Evolutionary conservation across 1,140 invertebrate genomes (phyloP).

Genomic region (Oncopodura yosiiana): DNA sequence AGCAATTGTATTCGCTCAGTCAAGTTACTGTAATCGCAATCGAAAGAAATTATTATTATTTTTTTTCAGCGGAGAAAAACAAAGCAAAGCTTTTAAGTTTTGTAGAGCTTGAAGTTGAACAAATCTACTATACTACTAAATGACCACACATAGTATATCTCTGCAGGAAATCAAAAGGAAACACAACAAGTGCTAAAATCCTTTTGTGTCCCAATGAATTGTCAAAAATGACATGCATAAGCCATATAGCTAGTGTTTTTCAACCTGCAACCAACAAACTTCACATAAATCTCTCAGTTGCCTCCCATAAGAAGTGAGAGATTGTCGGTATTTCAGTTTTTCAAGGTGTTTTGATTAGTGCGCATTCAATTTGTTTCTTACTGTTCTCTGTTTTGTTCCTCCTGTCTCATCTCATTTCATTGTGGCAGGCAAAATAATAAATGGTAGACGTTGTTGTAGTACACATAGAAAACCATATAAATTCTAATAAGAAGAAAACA

Average conservation of each 20-base stretch:
- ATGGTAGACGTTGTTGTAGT: not conserved
- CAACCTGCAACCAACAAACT: not conserved
- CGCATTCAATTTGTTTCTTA: constrained; percentile 13
- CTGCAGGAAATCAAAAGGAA: constrained; percentile 22
- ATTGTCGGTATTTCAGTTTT: not conserved
- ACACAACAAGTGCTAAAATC: constrained; percentile 21
- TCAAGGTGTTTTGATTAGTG: constrained; percentile 17
- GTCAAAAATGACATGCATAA: not conserved
- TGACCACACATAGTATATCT: not conserved
- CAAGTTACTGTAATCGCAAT: too few species aligned
- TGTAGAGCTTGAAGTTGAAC: too few species aligned
- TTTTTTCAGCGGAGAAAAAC: too few species aligned
- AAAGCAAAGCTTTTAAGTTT: too few species aligned
- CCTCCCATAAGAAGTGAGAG: not conserved
- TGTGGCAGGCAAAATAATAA: not conserved
- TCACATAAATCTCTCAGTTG: not conserved
- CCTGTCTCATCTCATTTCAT: not conserved
- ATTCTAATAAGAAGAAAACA: constrained; percentile 3
- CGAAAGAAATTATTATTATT: constrained; percentile 21
- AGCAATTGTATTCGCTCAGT: constrained; percentile 16
- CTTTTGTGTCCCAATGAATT: constrained; percentile 21
- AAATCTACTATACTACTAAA: too few species aligned
- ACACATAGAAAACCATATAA: not conserved
- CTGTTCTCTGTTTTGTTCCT: constrained; percentile 1
- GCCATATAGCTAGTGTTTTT: not conserved